Evolutionary conservation across 1,140 invertebrate species (phyloP).

Genomic region (Drosophila elegans): DNA sequence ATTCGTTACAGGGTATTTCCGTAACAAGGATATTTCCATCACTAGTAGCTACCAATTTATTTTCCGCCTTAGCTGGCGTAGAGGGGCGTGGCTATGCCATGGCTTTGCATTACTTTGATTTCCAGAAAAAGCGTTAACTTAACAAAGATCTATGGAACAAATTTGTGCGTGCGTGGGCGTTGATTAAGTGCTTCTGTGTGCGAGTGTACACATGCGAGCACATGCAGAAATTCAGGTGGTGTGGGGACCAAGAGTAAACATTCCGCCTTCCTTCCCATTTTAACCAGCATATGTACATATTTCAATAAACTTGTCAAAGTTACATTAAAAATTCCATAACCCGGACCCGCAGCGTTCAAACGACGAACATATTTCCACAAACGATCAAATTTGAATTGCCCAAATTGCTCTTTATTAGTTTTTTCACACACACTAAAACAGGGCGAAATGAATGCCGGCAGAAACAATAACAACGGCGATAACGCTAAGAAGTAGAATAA

Average conservation of each 20-base stretch:
- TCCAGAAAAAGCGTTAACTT: constrained; percentile 71
- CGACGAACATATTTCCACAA: constrained; percentile 45
- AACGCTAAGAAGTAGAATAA: constrained; percentile 17
- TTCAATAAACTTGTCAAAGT: constrained; percentile 68
- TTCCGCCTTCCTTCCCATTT: background rate
- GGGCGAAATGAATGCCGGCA: constrained; percentile 8
- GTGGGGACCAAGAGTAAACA: constrained; percentile 25
- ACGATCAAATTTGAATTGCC: constrained; percentile 66
- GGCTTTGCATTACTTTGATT: constrained; percentile 72
- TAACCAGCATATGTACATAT: constrained; percentile 10
- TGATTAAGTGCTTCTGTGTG: constrained; percentile 58
- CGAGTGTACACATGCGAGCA: constrained; percentile 12
- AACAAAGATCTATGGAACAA: constrained; percentile 66
- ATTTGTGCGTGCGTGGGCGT: constrained; percentile 39
- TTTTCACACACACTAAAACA: constrained; percentile 82
- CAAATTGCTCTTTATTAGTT: constrained; percentile 82
- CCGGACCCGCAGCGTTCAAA: constrained; percentile 24
- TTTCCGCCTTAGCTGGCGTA: constrained; percentile 38
- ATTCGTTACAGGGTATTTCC: constrained; percentile 7
- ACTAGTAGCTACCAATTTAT: constrained; percentile 66
- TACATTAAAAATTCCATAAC: constrained; percentile 73
- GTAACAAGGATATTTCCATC: background rate
- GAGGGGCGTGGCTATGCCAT: constrained; percentile 37
- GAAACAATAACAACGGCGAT: constrained; percentile 13
- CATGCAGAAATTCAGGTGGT: constrained; percentile 12